phyloP scores from a whole-genome alignment of 2,888 invertebrate genomes.

The Eupithecia vulgata region DNA sequence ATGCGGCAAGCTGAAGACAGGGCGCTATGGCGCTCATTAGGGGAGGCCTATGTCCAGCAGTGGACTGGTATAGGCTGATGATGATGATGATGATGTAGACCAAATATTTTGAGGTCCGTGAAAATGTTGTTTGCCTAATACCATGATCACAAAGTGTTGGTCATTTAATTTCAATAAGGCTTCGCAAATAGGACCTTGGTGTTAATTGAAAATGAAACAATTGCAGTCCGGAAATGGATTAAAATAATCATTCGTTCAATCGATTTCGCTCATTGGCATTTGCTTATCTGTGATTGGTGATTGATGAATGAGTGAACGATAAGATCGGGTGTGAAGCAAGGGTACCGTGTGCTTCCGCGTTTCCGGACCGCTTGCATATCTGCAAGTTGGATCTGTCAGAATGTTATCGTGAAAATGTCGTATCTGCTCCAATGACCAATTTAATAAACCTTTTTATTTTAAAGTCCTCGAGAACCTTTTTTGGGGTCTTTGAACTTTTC shows the following conservation, averaged over 20 bases:
- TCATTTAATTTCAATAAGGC: conserved; percentile 24
- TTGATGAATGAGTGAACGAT: conserved; percentile 27
- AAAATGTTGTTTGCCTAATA: neutral
- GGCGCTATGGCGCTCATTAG: no score
- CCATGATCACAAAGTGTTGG: neutral
- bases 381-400: neutral
- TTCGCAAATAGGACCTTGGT: conserved; percentile 50
- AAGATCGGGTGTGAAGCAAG: conserved; percentile 19
- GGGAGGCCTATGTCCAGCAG: no score
- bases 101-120: neutral
- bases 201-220: conserved; percentile 50
- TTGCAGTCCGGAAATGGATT: conserved; percentile 52
- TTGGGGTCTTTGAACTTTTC: neutral
- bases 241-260: conserved; percentile 41
- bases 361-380: conserved; percentile 8
- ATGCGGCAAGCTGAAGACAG: no score
- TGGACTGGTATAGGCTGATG: no score
- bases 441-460: neutral
- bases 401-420: neutral
- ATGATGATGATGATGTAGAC: no score
- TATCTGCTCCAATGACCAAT: neutral
- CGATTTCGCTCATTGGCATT: conserved; percentile 51
- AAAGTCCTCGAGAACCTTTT: neutral
- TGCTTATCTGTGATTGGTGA: conserved; percentile 49
- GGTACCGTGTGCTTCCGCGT: conserved; percentile 17